Conservation (phyloP, 2,888 invertebrate genomes). For the Terebella lapidaria region DNA sequence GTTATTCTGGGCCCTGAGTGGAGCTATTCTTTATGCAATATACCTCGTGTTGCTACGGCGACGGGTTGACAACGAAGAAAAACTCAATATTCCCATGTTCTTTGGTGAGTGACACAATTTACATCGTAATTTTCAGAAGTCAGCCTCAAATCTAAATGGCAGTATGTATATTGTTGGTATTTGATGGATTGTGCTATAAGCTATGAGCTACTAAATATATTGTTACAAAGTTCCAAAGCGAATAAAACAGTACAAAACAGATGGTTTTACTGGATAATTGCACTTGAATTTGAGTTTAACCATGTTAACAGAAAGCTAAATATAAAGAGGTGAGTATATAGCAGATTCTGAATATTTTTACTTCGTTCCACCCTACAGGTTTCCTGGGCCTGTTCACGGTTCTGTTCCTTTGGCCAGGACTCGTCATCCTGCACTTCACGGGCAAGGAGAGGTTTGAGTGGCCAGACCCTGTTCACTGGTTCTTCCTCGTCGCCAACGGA, state of each 20-base stretch:
- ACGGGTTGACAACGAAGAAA: conserved; percentile 85
- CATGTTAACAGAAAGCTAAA: too few relatives aligned
- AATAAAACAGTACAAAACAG: too few relatives aligned
- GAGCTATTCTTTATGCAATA: conserved; percentile 83
- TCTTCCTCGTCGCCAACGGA: conserved; percentile 76
- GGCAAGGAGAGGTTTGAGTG: conserved; percentile 78
- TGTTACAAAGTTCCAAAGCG: too few relatives aligned
- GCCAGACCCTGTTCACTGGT: conserved; percentile 77
- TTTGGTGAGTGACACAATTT: conserved; percentile 66
- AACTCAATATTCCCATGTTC: conserved; percentile 89
- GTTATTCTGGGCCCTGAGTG: conserved; percentile 70
- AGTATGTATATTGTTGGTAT: too few relatives aligned
- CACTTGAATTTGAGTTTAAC: too few relatives aligned
- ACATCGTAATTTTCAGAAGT: neutral
- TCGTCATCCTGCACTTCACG: conserved; percentile 78
- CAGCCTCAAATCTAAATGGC: neutral
- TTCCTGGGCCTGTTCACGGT: conserved; percentile 89
- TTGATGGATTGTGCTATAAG: too few relatives aligned
- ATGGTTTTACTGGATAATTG: too few relatives aligned
- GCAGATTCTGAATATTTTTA: too few relatives aligned
- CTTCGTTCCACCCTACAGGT: conserved; percentile 64
- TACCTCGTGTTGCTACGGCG: conserved; percentile 79
- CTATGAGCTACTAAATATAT: too few relatives aligned
- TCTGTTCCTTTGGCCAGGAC: conserved; percentile 81
- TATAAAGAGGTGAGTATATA: too few relatives aligned